phyloP scores from a whole-genome alignment of 2,113 vertebrate genomes.

The Neomonachus schauinslandi region DNA sequence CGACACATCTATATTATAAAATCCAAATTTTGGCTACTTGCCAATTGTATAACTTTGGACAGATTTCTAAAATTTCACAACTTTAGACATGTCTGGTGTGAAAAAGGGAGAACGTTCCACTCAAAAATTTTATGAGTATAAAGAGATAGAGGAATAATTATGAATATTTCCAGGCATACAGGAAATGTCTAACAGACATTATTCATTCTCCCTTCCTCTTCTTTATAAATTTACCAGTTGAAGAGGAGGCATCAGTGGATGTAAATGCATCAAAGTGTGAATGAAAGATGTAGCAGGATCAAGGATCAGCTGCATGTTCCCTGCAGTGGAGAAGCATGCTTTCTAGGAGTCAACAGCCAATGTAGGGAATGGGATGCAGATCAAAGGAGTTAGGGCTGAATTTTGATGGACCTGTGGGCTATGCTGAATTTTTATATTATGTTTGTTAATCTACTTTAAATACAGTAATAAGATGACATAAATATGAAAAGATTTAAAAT shows the following conservation, averaged over 20 bases:
- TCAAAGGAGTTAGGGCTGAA: background rate
- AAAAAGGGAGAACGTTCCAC: background rate
- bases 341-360: background rate
- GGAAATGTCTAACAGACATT: background rate
- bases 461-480: background rate
- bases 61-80: background rate
- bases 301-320: no score
- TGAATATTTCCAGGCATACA: background rate
- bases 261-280: background rate
- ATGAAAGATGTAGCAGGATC: background rate
- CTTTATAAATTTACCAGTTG: background rate
- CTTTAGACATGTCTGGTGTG: background rate
- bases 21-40: background rate
- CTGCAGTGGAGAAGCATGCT: background rate
- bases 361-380: fast-evolving
- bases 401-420: background rate
- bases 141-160: background rate
- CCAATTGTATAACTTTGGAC: background rate
- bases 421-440: background rate
- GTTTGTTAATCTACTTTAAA: background rate
- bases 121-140: background rate
- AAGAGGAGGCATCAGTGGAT: background rate
- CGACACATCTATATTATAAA: background rate
- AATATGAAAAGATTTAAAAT: conserved; percentile 6
- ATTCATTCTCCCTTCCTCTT: background rate